Percentiles rank a stretch among this genome's conserved stretches.
These are phyloP conservation scores for Hoplias malabaricus DNA, from an alignment of 2,113 vertebrate genomes.

Conservation along the genomic window DNA sequence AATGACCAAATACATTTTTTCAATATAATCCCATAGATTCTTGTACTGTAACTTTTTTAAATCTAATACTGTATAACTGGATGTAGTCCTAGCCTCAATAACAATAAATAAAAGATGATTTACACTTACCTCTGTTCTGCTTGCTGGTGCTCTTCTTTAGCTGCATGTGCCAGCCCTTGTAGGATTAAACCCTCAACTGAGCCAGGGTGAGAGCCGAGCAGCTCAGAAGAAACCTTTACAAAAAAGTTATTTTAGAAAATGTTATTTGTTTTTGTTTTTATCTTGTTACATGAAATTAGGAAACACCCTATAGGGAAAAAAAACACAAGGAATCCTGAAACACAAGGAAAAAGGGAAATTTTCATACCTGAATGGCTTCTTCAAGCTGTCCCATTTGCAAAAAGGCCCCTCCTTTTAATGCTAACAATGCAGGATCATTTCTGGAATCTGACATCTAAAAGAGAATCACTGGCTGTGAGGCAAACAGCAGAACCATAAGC, in stretches of 20 bases:
- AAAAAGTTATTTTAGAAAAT: neutral
- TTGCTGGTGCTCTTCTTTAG: slow-evolving; percentile 74
- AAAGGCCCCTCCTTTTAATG: slow-evolving; percentile 79
- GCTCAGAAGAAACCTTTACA: slow-evolving; percentile 80
- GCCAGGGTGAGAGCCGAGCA: slow-evolving; percentile 76
- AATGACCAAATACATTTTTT: too few relatives aligned
- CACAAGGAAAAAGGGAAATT: neutral
- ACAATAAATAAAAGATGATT: too few relatives aligned
- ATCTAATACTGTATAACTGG: too few relatives aligned
- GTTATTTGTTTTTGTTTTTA: slow-evolving; percentile 59
- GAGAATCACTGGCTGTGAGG: slow-evolving; percentile 39
- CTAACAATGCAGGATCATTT: slow-evolving; percentile 75
- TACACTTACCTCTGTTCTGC: slow-evolving; percentile 82
- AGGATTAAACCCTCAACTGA: slow-evolving; percentile 77
- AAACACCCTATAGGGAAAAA: neutral
- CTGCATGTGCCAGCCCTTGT: slow-evolving; percentile 74
- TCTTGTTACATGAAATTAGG: slow-evolving; percentile 50
- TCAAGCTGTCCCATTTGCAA: slow-evolving; percentile 80
- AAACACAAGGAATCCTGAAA: neutral
- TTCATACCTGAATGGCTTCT: slow-evolving; percentile 81
- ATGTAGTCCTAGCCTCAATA: too few relatives aligned
- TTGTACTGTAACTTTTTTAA: too few relatives aligned
- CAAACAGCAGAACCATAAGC: neutral
- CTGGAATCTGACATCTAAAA: slow-evolving; percentile 79
- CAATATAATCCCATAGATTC: too few relatives aligned